A percentile compares a stretch with the other conserved stretches of the same genome.
Evolutionary conservation across 2,113 vertebrate genomes (phyloP).

Genomic region (Butorides virescens): DNA sequence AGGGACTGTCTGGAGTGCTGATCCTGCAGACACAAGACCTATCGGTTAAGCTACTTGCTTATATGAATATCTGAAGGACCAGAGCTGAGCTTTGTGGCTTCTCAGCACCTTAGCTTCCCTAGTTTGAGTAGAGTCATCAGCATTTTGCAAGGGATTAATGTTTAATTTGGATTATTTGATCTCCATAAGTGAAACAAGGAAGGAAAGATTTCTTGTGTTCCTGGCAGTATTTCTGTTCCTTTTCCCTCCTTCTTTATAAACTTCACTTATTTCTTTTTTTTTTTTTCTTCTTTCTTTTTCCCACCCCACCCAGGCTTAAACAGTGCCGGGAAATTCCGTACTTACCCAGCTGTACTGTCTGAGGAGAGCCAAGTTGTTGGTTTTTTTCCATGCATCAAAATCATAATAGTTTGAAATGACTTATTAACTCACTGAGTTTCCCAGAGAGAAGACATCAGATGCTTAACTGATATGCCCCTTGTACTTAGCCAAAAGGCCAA

Average conservation of each 20-base stretch:
- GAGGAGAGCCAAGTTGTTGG: neutral
- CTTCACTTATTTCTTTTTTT: neutral
- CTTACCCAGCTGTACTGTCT: constrained; percentile 38
- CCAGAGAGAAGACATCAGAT: constrained; percentile 42
- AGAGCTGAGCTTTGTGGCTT: neutral
- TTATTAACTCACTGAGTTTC: constrained; percentile 48
- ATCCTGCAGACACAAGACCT: neutral
- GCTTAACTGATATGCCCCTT: constrained; percentile 22
- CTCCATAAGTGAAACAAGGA: neutral
- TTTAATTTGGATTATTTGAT: neutral
- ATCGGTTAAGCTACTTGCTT: neutral
- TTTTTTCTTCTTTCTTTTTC: neutral
- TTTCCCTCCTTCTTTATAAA: neutral
- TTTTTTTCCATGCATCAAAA: constrained; percentile 29
- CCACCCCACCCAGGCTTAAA: constrained; percentile 22
- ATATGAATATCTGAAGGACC: neutral
- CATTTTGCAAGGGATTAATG: neutral
- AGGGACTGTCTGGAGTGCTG: neutral
- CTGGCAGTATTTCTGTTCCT: neutral
- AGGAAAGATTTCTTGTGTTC: neutral
- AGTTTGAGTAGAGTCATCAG: neutral
- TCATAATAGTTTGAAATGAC: constrained; percentile 23
- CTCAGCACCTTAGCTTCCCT: neutral
- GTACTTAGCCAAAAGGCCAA: constrained; percentile 40
- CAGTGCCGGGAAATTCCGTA: constrained; percentile 38